Percentiles rank a stretch among this genome's conserved stretches.
phyloP scores from a whole-genome alignment of 2,888 invertebrate genomes.

The Noctua comes region DNA sequence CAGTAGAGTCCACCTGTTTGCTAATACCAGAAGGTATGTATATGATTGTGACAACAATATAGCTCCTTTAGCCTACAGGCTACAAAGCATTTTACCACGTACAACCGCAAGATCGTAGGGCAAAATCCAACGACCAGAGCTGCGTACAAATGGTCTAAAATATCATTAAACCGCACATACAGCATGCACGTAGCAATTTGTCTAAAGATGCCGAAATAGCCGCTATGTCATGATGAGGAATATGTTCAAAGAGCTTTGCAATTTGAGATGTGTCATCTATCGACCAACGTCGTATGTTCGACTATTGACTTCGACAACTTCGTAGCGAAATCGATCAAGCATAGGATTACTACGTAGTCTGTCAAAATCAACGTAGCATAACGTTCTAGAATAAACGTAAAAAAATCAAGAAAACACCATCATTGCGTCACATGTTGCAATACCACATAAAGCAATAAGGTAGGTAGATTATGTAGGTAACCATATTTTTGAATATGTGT shows the following conservation, averaged over 20 bases:
- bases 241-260: conserved; percentile 18
- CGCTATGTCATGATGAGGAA: conserved; percentile 27
- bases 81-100: neutral
- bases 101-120: conserved; percentile 5
- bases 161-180: conserved; percentile 12
- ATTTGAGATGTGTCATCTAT: neutral
- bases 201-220: conserved; percentile 35
- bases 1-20: neutral
- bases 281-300: neutral
- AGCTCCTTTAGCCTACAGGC: neutral
- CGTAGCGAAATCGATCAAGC: conserved; percentile 2
- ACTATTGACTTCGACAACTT: neutral
- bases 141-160: conserved; percentile 15
- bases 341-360: neutral
- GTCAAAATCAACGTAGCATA: neutral
- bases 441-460: neutral
- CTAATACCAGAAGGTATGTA: neutral
- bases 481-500: neutral
- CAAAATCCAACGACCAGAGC: neutral
- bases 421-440: conserved; percentile 26
- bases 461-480: neutral
- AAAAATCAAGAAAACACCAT: neutral
- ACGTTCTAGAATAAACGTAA: neutral
- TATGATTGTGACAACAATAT: neutral
- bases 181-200: conserved; percentile 9